Percentiles rank a stretch among this genome's conserved stretches.
Conservation (phyloP, 2,797 vertebrate species). For the Rhinatrema bivittatum region DNA sequence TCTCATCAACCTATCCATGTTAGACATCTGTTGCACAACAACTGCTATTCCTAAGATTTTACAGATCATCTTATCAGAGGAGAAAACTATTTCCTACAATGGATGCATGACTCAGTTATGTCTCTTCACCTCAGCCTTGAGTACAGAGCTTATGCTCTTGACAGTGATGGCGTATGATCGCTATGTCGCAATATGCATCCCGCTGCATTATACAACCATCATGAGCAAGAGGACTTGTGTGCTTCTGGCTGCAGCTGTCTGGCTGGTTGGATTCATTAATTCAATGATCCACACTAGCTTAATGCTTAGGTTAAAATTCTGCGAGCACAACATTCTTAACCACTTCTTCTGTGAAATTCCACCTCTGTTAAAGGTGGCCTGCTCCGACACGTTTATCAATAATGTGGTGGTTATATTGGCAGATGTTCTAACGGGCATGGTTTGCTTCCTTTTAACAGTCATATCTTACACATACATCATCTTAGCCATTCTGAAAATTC, state of each 20-base stretch:
- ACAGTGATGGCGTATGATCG: conserved; percentile 19
- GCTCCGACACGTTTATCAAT: conserved; percentile 12
- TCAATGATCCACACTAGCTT: too few species aligned
- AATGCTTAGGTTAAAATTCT: conserved; percentile 6
- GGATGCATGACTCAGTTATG: conserved; percentile 5
- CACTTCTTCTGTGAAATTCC: conserved; percentile 20
- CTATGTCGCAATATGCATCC: conserved; percentile 14
- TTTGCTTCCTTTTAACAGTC: conserved; percentile 8
- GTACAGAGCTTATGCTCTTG: conserved; percentile 11
- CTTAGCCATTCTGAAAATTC: conserved; percentile 9
- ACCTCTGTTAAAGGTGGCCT: conserved; percentile 10
- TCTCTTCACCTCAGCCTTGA: too few species aligned
- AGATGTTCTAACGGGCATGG: conserved; percentile 8
- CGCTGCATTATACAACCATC: conserved; percentile 12
- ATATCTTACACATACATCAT: conserved; percentile 12
- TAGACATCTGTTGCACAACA: conserved; percentile 7
- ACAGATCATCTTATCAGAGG: background rate
- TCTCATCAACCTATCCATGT: conserved; percentile 4
- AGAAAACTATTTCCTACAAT: conserved; percentile 6
- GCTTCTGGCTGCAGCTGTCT: background rate
- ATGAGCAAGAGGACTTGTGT: too few species aligned
- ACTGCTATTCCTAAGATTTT: conserved; percentile 6
- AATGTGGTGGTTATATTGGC: conserved; percentile 6
- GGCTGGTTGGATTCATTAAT: conserved; percentile 1
- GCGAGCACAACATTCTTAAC: conserved; percentile 3